Base-by-base conservation (phyloP, 2,113 vertebrate genomes). In the Poicephalus gulielmi region DNA sequence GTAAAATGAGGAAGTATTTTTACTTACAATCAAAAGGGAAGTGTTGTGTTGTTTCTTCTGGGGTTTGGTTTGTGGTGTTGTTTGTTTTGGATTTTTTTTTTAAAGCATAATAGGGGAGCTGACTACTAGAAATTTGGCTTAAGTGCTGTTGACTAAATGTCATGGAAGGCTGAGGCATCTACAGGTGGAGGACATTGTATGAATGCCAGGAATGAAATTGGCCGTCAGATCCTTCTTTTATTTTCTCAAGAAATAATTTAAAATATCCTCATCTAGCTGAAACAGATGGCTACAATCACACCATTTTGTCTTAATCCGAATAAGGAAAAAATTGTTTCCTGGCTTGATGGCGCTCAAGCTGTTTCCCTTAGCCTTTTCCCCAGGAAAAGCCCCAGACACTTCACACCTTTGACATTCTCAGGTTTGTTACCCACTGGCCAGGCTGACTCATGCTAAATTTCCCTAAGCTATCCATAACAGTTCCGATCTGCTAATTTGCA, bases 231-330 rank as follows among this genome's bases (percentile, higher is more conserved):
- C 33, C 24, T 17, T 69, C 69, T 91, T 81, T 78, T 69, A 79
- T 93, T 95, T 90, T 84, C 73, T 84, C 47, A 82, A 81, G 66
- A 84, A 95, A 81, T 84, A 89, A 89, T 92, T 87, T 82, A 71
- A 94, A 95, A 91, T 92, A 91, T 66, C 70, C 64, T 88, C 77
- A 94, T 91, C 81, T 95, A 95, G 43, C 70, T 91, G 94, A 92
- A 95, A 50, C 94, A 97, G 94, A 95, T 96, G 94, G 95, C 93
- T 92, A 91, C 57, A 76, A 73, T 95, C 94, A 92, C 95, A 95
- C 89, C 81, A 92, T 95, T 92, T 94, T 88, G 79, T 94, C 91
- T 95, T 78, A 95, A 88, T 96, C 77, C 8, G 23, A 95, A 95
- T 79, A 91, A 82, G 37, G 86, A 89, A 89, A 92, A 92, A 91